Percentiles rank a stretch among this genome's conserved stretches.
Evolutionary conservation across 1,140 invertebrate genomes (phyloP).

Genomic region (Drosophila tristis): DNA sequence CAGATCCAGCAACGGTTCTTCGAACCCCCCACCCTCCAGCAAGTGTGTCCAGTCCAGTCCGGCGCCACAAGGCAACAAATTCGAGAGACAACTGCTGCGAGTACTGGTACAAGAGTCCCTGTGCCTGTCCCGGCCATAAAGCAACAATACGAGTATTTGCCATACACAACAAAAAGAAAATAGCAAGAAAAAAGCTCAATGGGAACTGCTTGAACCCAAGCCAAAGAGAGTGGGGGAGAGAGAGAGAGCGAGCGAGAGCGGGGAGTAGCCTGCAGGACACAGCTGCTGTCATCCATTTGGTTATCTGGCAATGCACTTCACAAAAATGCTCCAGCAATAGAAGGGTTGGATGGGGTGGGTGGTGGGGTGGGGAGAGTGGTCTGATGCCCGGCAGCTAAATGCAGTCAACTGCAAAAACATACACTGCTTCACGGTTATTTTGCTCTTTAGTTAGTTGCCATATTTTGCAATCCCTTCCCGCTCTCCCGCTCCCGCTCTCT

Average conservation of each 20-base stretch:
- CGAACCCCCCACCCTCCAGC: no score
- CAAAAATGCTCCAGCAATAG: constrained; percentile 36
- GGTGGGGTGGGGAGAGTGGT: no score
- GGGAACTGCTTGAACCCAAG: no score
- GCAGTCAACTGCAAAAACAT: constrained; percentile 66
- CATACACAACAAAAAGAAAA: constrained; percentile 5
- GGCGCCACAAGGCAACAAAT: constrained; percentile 7
- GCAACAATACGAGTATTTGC: constrained; percentile 10
- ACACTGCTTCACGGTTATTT: constrained; percentile 67
- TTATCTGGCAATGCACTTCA: constrained; percentile 66
- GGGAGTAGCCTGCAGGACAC: constrained; percentile 5
- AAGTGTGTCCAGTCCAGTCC: not conserved
- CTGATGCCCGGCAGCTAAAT: constrained; percentile 34
- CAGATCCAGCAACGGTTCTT: constrained; percentile 32
- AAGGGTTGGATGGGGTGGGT: not conserved
- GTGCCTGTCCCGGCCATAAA: constrained; percentile 11
- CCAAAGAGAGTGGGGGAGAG: not conserved
- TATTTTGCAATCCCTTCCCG: constrained; percentile 28
- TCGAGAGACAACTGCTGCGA: not conserved
- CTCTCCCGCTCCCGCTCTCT: no score
- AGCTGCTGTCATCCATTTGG: constrained; percentile 52
- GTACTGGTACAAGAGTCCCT: not conserved
- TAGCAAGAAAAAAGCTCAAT: constrained; percentile 4
- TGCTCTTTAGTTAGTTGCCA: constrained; percentile 67
- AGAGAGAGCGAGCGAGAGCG: no score